These are phyloP conservation scores for Oryzias woworae DNA, from an alignment of 2,113 vertebrate species.

Conservation along the genomic window DNA sequence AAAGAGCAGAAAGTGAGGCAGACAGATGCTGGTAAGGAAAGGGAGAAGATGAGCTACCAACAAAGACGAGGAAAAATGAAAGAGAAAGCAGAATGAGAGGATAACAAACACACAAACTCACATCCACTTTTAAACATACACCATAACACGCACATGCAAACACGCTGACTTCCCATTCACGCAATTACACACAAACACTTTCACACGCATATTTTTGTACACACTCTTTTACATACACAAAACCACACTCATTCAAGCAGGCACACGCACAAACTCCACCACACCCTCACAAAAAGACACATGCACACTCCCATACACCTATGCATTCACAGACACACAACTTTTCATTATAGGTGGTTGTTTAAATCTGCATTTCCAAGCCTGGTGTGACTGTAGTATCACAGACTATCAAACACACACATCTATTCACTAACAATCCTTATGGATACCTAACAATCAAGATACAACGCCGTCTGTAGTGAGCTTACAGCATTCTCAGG, in stretches of 20 bases:
- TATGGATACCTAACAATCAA: too few relatives aligned
- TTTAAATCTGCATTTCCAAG: too few relatives aligned
- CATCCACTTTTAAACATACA: too few relatives aligned
- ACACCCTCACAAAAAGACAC: constrained; percentile 19
- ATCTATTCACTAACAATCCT: too few relatives aligned
- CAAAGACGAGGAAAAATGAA: background rate
- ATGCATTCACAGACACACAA: too few relatives aligned
- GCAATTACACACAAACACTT: background rate
- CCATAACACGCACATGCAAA: too few relatives aligned
- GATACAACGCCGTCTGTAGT: too few relatives aligned
- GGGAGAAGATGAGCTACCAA: constrained; percentile 9
- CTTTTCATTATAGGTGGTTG: too few relatives aligned
- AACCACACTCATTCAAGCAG: background rate
- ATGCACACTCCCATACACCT: constrained; percentile 13
- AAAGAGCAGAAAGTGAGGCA: constrained; percentile 21
- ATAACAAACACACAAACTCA: background rate
- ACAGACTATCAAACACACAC: too few relatives aligned
- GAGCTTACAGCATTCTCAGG: too few relatives aligned
- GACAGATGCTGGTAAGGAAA: constrained; percentile 18
- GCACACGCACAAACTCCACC: background rate
- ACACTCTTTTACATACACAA: constrained; percentile 4
- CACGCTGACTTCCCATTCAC: too few relatives aligned
- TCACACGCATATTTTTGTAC: background rate
- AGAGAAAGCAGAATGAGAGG: background rate
- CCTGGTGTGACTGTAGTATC: too few relatives aligned